These are phyloP conservation scores for Micromys minutus DNA, from an alignment of 2,113 vertebrate genomes.

Conservation along the genomic window DNA sequence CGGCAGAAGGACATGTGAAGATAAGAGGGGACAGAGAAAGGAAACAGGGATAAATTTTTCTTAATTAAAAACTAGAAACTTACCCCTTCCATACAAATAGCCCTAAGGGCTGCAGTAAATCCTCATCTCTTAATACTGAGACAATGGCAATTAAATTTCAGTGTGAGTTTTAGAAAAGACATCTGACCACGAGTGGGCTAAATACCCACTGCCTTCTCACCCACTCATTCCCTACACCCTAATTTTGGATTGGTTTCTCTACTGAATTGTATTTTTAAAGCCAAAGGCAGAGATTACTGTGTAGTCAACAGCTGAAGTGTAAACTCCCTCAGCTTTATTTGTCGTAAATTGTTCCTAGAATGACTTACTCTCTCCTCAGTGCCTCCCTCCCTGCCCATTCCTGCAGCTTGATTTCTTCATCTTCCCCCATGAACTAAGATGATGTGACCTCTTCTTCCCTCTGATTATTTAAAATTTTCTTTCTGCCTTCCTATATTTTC, in stretches of 20 bases:
- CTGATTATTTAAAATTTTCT: neutral
- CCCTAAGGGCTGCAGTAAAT: neutral
- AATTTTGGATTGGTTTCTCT: conserved; percentile 11
- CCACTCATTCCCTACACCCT: neutral
- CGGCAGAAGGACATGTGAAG: neutral
- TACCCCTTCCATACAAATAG: neutral
- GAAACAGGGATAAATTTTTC: neutral
- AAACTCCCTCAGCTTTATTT: neutral
- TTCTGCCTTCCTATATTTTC: neutral
- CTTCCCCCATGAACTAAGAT: neutral
- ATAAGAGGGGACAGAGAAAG: neutral
- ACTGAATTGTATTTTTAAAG: conserved; percentile 3
- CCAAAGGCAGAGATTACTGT: conserved; percentile 6
- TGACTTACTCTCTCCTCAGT: neutral
- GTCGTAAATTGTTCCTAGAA: conserved; percentile 28
- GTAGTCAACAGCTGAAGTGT: neutral
- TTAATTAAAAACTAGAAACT: neutral
- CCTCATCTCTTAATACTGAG: neutral
- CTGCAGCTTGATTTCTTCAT: neutral
- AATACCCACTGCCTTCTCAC: neutral
- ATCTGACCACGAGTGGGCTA: neutral
- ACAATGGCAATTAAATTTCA: neutral
- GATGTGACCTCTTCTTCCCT: neutral
- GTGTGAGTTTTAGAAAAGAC: neutral
- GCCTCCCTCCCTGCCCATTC: neutral